phyloP scores from a whole-genome alignment of 2,113 vertebrate genomes.

The Speoplatyrhinus poulsoni region DNA sequence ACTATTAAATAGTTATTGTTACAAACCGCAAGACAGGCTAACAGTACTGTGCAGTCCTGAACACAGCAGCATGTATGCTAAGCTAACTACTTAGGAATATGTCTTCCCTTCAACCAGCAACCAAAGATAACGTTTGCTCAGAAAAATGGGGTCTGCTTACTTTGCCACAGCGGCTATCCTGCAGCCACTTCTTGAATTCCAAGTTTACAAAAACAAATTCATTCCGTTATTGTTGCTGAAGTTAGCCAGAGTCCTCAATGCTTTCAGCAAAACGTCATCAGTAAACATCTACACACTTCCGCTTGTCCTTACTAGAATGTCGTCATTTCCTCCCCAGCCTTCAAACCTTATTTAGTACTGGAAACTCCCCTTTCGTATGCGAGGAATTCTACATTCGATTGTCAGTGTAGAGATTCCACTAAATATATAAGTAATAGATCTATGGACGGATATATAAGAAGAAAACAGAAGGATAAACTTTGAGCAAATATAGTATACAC shows the following conservation, averaged over 20 bases:
- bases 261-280: constrained; percentile 60
- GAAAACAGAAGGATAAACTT: no score
- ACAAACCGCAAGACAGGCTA: constrained; percentile 20
- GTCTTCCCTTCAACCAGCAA: constrained; percentile 11
- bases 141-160: constrained; percentile 24
- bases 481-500: no score
- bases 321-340: constrained; percentile 13
- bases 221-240: constrained; percentile 16
- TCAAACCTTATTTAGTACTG: constrained; percentile 5
- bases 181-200: neutral
- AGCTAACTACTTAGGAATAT: constrained; percentile 44
- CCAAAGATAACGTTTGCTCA: neutral
- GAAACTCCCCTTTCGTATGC: constrained; percentile 9
- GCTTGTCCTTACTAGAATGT: constrained; percentile 33
- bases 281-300: constrained; percentile 70
- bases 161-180: constrained; percentile 17
- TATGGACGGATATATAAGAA: no score
- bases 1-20: neutral
- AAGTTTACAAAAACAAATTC: constrained; percentile 23
- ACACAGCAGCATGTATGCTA: constrained; percentile 48
- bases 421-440: neutral
- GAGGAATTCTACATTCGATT: neutral
- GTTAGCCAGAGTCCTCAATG: constrained; percentile 46
- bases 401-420: neutral
- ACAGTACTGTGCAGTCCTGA: constrained; percentile 23